Evolutionary conservation across 1,140 invertebrate species (phyloP), one percentile per base, ranked within the genome.

Genomic region (Zaprionus ornatus): DNA sequence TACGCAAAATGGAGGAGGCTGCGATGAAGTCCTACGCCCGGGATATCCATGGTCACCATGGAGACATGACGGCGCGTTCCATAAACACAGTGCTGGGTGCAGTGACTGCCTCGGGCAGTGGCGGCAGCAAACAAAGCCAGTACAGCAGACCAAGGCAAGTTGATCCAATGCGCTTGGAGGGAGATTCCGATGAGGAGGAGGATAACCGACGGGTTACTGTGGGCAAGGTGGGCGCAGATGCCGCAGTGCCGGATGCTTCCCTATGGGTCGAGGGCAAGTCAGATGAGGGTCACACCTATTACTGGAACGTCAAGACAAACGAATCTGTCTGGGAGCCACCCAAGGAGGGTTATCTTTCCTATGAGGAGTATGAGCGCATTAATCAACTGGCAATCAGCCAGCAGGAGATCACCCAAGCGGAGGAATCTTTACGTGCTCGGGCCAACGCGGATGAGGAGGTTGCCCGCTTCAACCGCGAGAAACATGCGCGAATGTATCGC

Each of bases 1-100:
- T 99, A 74, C 95, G 95, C 68, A 96, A 97, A 93, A 98, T 99
- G 96, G 98, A 99, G 94, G 95, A 95, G 85, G 97, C 96, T 6
- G 97, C 97, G 0, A 94, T 98, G 95, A 95, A 95, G 84, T 96
- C 97, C 0, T 98, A 97, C 82, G 92, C 96, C 55, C 97, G 96
- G 91, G 97, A 98, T 82, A 83, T 93, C 15, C 90, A 90, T 15
- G 66, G 74, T 9, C 81, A 93, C 59, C 85, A 94, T 54, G 94
- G 94, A 27, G 97, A 97, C 91, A 94, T 97, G 79, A 96, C 96
- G 5, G 95, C 95, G 55, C 92, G 94, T 66, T 94, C 77, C 5
- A 90, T 92, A 3, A 79, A 83, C 69, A 80, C 91, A 9, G 82
- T 91, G 1, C 66, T 91, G 7, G 78, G 69, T 9, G 79, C 78